Conservation (phyloP, 53 echinoderm and acorn worm species). For the Stichopus horrens region DNA sequence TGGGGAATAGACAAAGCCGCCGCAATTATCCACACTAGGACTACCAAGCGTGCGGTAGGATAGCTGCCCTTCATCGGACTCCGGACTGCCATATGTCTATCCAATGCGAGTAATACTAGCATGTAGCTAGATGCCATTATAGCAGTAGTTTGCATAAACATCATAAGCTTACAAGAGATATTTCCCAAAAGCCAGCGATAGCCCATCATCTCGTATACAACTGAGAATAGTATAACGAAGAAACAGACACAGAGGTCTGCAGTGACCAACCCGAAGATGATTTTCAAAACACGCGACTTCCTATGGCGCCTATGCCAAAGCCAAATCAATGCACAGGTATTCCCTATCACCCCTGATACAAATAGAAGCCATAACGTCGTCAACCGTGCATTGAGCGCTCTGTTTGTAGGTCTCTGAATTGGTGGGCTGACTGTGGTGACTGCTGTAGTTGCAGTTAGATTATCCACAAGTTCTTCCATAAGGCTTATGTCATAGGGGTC, state of each 20-base stretch:
- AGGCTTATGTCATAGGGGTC: background rate
- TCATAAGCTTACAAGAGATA: conserved; percentile 76
- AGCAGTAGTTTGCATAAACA: conserved; percentile 79
- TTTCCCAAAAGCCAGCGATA: conserved; percentile 83
- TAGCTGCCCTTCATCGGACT: conserved; percentile 84
- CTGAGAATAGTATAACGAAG: conserved; percentile 74
- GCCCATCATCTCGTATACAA: conserved; percentile 70
- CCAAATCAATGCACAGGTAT: conserved; percentile 79
- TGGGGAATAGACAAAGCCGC: conserved; percentile 73
- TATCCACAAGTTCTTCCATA: background rate
- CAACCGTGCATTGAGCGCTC: conserved; percentile 61
- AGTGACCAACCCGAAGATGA: conserved; percentile 82
- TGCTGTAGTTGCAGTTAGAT: background rate
- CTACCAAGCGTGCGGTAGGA: conserved; percentile 68
- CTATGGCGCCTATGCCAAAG: conserved; percentile 77
- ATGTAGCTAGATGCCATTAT: conserved; percentile 91
- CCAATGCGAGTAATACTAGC: conserved; percentile 85
- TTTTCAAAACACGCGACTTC: conserved; percentile 80
- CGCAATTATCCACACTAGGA: conserved; percentile 72
- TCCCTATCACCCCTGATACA: conserved; percentile 78
- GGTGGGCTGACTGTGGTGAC: background rate
- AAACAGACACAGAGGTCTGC: conserved; percentile 90
- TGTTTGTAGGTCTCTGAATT: background rate
- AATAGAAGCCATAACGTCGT: conserved; percentile 80
- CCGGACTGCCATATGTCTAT: conserved; percentile 88